A percentile compares a stretch with the other conserved stretches of the same genome.
These are phyloP conservation scores for Melinaea menophilus DNA, from an alignment of 2,888 invertebrate species.

Conservation along the genomic window DNA sequence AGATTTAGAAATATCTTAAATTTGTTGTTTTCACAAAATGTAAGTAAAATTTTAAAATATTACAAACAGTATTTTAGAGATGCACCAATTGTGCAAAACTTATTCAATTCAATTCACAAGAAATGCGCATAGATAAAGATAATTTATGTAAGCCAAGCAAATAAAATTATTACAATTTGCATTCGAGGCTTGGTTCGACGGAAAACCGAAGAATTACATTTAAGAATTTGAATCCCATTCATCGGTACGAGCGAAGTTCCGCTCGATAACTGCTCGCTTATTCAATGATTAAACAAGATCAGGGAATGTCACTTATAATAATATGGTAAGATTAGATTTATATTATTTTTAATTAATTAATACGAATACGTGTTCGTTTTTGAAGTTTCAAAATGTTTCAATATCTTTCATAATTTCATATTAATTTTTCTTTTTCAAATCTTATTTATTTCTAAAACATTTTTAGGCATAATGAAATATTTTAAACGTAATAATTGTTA, in stretches of 20 bases:
- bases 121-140: constrained; percentile 10
- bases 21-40: too few relatives aligned
- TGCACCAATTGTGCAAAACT: background rate
- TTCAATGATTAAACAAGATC: constrained; percentile 6
- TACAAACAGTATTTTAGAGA: constrained; percentile 6
- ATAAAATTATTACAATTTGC: constrained; percentile 22
- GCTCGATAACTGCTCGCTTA: constrained; percentile 15
- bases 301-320: constrained; percentile 1
- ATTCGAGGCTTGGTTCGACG: constrained; percentile 27
- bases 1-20: too few relatives aligned
- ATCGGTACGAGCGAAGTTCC: constrained; percentile 20
- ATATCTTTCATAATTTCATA: background rate
- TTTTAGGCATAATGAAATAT: too few relatives aligned
- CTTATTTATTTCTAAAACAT: too few relatives aligned
- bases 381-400: background rate
- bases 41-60: background rate
- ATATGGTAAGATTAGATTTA: background rate
- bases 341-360: background rate
- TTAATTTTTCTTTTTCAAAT: background rate
- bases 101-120: constrained; percentile 6
- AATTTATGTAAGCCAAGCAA: constrained; percentile 15
- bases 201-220: constrained; percentile 25
- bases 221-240: constrained; percentile 30
- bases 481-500: too few relatives aligned
- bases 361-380: background rate